Conservation (phyloP, 2,888 invertebrate species). For the Polietes domitor region DNA sequence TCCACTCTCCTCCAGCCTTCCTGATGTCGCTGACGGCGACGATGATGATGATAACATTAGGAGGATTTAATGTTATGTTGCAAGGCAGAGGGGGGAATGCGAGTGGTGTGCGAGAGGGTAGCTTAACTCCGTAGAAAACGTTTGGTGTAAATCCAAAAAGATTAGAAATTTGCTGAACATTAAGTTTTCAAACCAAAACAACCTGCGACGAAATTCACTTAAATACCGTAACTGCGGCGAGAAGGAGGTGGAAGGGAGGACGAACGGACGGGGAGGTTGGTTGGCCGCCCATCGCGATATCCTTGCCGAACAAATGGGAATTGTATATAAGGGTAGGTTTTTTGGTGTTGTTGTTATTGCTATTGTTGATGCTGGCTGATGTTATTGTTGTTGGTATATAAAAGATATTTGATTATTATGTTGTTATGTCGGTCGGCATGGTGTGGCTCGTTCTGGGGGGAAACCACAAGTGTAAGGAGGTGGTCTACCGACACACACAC, state of each 20-base stretch:
- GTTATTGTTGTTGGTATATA: neutral
- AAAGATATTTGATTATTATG: neutral
- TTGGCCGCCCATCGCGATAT: constrained; percentile 3
- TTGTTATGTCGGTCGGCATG: neutral
- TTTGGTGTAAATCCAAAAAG: constrained; percentile 70
- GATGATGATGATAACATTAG: neutral
- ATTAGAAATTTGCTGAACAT: constrained; percentile 73
- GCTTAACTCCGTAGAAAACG: neutral
- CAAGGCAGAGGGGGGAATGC: neutral
- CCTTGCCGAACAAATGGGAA: neutral
- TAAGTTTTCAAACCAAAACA: constrained; percentile 61
- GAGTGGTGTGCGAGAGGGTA: neutral
- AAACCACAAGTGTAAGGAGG: constrained; percentile 69
- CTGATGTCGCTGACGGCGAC: constrained; percentile 84
- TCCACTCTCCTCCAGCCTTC: constrained; percentile 74
- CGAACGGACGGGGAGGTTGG: too few species aligned
- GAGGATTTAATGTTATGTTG: constrained; percentile 48
- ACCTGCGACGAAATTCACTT: constrained; percentile 55
- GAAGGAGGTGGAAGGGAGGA: neutral
- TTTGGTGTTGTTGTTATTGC: neutral
- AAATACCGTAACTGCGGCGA: neutral
- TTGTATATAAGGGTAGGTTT: constrained; percentile 71
- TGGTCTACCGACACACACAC: neutral
- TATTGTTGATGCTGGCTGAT: too few species aligned
- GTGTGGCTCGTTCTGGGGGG: constrained; percentile 3